These are phyloP conservation scores for Anoura caudifer DNA, from an alignment of 2,113 vertebrate species.

Conservation along the genomic window DNA sequence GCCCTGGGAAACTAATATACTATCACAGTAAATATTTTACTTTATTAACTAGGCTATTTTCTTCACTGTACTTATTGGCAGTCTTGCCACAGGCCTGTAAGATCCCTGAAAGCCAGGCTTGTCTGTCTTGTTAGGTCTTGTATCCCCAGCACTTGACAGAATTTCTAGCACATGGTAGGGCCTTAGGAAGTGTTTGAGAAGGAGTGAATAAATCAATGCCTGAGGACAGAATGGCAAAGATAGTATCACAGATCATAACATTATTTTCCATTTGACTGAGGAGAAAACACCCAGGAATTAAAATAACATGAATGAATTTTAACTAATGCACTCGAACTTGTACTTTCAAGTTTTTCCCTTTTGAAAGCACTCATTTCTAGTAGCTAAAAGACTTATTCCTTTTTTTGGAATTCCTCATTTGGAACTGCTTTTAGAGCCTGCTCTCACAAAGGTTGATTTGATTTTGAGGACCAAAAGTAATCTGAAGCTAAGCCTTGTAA, in stretches of 20 bases:
- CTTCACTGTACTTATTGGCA: background rate
- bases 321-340: background rate
- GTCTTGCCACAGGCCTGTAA: background rate
- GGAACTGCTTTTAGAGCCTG: background rate
- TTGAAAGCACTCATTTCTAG: background rate
- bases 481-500: background rate
- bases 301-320: constrained; percentile 13
- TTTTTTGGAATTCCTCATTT: background rate
- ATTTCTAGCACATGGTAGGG: background rate
- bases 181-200: background rate
- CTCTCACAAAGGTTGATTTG: background rate
- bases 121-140: background rate
- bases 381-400: background rate
- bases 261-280: background rate
- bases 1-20: background rate
- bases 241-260: background rate
- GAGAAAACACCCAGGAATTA: background rate
- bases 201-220: background rate
- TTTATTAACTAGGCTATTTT: background rate
- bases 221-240: background rate
- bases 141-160: background rate
- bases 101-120: background rate
- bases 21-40: background rate
- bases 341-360: background rate
- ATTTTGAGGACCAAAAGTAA: constrained; percentile 12